Evolutionary conservation across 1,140 invertebrate genomes (phyloP).

Genomic region (Drosophila tristis): DNA sequence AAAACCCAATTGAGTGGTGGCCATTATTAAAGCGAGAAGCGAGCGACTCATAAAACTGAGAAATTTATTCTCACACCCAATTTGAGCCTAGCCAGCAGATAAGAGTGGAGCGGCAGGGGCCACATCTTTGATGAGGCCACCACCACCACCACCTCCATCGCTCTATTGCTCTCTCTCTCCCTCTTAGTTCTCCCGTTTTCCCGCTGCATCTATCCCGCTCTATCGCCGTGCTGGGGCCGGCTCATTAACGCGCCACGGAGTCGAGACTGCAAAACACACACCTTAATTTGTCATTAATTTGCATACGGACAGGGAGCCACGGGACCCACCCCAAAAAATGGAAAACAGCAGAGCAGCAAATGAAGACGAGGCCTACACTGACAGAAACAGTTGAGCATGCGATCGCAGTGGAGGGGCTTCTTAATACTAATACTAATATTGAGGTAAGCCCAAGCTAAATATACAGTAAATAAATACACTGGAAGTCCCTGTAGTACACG

Average conservation of each 20-base stretch:
- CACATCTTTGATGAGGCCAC: slow-evolving; percentile 6
- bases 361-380: slow-evolving; percentile 2
- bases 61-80: slow-evolving; percentile 83
- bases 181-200: background rate
- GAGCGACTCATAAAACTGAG: slow-evolving; percentile 70
- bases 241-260: slow-evolving; percentile 69
- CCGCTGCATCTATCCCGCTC: background rate
- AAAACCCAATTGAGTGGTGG: slow-evolving; percentile 71
- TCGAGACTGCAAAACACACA: slow-evolving; percentile 75
- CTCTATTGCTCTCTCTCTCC: background rate
- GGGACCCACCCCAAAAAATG: slow-evolving; percentile 20
- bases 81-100: slow-evolving; percentile 66
- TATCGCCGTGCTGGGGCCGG: slow-evolving; percentile 10
- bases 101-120: slow-evolving; percentile 26
- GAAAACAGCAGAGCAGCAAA: background rate
- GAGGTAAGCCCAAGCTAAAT: no score
- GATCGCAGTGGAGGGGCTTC: no score
- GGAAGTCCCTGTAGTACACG: no score
- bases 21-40: slow-evolving; percentile 71
- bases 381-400: background rate
- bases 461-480: no score
- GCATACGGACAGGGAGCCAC: slow-evolving; percentile 54
- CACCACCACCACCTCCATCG: background rate
- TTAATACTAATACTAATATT: no score
- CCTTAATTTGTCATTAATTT: slow-evolving; percentile 83